These are phyloP conservation scores for Oreotrochilus melanogaster DNA, from an alignment of 2,113 vertebrate genomes.

Conservation along the genomic window DNA sequence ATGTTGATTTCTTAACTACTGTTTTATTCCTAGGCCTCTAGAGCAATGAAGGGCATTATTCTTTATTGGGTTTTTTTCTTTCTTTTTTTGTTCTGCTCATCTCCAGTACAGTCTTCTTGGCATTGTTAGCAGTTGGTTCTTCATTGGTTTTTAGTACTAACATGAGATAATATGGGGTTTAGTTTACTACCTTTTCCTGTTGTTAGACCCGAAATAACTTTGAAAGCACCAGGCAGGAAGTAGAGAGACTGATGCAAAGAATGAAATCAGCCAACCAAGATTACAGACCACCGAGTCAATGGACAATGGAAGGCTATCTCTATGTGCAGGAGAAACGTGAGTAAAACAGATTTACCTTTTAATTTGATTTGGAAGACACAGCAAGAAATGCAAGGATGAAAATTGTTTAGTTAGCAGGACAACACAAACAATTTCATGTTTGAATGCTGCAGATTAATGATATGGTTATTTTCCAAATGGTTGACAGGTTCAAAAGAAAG, in stretches of 20 bases:
- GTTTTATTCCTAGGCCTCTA: neutral
- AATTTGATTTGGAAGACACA: neutral
- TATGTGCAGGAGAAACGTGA: slow-evolving; percentile 97
- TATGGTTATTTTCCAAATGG: neutral
- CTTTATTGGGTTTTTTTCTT: neutral
- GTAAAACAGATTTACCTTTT: slow-evolving; percentile 56
- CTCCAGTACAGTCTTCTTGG: neutral
- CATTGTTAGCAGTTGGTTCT: neutral
- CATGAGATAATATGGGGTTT: neutral
- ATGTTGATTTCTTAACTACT: neutral
- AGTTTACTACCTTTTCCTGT: neutral
- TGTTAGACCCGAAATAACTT: slow-evolving; percentile 96
- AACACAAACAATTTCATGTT: neutral
- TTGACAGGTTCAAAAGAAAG: neutral
- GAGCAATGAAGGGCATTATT: neutral
- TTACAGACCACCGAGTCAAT: slow-evolving; percentile 91
- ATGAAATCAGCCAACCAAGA: slow-evolving; percentile 95
- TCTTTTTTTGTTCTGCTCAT: neutral
- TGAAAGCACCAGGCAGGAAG: slow-evolving; percentile 96
- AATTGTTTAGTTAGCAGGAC: neutral
- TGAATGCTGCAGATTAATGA: neutral
- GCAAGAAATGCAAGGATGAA: neutral
- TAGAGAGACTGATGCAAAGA: slow-evolving; percentile 95
- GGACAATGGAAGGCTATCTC: slow-evolving; percentile 97
- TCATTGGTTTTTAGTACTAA: neutral